phyloP scores from a whole-genome alignment of 2,797 vertebrate species.

The Malurus leucopterus region DNA sequence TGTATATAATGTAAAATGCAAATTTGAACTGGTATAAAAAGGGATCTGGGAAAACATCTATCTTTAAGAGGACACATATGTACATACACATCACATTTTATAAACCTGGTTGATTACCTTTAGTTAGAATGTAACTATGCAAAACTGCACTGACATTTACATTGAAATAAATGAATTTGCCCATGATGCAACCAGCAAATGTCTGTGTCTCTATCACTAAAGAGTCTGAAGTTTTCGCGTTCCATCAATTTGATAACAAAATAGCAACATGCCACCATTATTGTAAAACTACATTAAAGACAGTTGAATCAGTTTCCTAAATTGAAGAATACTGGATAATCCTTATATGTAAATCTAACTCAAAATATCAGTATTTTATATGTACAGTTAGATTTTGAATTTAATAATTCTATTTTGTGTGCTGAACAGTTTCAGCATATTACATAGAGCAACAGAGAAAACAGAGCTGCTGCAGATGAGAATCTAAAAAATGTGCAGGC shows the following conservation, averaged over 20 bases:
- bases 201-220: slow-evolving; percentile 60
- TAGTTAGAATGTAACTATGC: slow-evolving; percentile 68
- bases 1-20: slow-evolving; percentile 79
- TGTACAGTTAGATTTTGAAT: slow-evolving; percentile 23
- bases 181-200: slow-evolving; percentile 59
- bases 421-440: slow-evolving; percentile 33
- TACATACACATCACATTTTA: slow-evolving; percentile 79
- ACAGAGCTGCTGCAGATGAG: slow-evolving; percentile 41
- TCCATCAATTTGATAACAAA: slow-evolving; percentile 56
- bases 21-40: slow-evolving; percentile 81
- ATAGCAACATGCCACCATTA: slow-evolving; percentile 52
- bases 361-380: slow-evolving; percentile 45
- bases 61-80: slow-evolving; percentile 77
- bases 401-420: background rate
- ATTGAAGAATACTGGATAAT: slow-evolving; percentile 29
- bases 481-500: slow-evolving; percentile 33
- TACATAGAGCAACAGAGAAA: slow-evolving; percentile 47
- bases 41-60: slow-evolving; percentile 72
- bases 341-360: slow-evolving; percentile 39
- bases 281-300: slow-evolving; percentile 41
- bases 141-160: slow-evolving; percentile 70
- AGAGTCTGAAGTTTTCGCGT: slow-evolving; percentile 54
- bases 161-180: slow-evolving; percentile 65
- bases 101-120: slow-evolving; percentile 69
- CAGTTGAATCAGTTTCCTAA: slow-evolving; percentile 36